phyloP scores from a whole-genome alignment of 2,113 vertebrate species.

The Cheirogaleus medius region DNA sequence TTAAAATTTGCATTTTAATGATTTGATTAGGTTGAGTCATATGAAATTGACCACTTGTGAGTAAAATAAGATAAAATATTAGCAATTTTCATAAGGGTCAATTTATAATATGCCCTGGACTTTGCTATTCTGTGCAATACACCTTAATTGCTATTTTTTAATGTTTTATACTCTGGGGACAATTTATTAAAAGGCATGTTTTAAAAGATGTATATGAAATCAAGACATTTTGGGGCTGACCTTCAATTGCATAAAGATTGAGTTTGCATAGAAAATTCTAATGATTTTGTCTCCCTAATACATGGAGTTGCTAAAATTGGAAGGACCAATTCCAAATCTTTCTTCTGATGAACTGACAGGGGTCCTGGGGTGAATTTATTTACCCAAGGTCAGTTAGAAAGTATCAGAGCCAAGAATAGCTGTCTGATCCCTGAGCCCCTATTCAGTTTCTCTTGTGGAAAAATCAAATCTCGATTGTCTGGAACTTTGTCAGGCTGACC shows the following conservation, averaged over 20 bases:
- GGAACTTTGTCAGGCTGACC: background rate
- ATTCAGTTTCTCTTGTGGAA: conserved; percentile 14
- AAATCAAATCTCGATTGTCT: conserved; percentile 21
- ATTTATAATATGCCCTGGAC: conserved; percentile 10
- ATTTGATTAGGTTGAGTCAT: background rate
- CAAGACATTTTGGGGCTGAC: conserved; percentile 46
- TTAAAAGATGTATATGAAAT: conserved; percentile 61
- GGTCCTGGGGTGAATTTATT: conserved; percentile 6
- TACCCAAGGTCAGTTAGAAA: conserved; percentile 6
- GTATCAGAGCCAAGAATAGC: conserved; percentile 10
- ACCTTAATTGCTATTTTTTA: conserved; percentile 42
- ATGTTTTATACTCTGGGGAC: background rate
- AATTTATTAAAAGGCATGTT: conserved; percentile 58
- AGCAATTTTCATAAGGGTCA: conserved; percentile 21
- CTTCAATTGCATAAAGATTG: conserved; percentile 38
- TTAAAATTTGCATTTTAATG: background rate
- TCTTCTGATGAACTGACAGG: conserved; percentile 24
- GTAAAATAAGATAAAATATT: conserved; percentile 40
- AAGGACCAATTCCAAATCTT: background rate
- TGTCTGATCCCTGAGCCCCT: background rate
- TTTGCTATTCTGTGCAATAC: background rate
- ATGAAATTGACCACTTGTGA: conserved; percentile 18
- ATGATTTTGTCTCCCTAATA: conserved; percentile 25
- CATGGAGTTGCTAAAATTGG: conserved; percentile 38
- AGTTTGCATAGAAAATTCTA: conserved; percentile 29